Conservation (phyloP, 2,113 vertebrate genomes). For the Cyprinodon variegatus region DNA sequence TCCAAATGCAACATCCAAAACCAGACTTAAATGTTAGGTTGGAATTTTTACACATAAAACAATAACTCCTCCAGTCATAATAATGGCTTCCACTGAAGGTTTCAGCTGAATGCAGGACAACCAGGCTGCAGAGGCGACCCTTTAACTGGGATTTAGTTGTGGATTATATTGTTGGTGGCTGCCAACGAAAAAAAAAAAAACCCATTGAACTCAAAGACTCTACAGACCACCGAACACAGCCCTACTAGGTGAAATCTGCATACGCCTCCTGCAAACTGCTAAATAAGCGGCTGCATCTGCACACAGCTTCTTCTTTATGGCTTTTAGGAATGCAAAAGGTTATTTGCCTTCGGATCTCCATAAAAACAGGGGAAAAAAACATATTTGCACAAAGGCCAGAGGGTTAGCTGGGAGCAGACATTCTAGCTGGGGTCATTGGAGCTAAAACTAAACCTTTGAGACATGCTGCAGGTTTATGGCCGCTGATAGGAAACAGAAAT, state of each 20-base stretch:
- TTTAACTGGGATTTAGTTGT: background rate
- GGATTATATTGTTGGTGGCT: background rate
- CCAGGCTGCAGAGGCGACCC: background rate
- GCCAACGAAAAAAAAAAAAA: no score
- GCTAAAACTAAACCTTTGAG: conserved; percentile 73
- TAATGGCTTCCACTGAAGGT: background rate
- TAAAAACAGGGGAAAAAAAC: conserved; percentile 43
- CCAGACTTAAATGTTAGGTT: background rate
- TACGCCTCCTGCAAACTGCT: conserved; percentile 16
- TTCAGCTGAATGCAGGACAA: background rate
- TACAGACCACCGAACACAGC: background rate
- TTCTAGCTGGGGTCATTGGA: conserved; percentile 36
- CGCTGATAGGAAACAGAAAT: conserved; percentile 34
- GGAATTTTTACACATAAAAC: background rate
- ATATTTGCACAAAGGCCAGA: background rate
- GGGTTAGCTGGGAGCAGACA: conserved; percentile 39
- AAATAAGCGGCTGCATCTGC: conserved; percentile 36
- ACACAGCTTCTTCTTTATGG: conserved; percentile 53
- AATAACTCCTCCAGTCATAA: background rate
- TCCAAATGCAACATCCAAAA: background rate
- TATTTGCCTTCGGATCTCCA: conserved; percentile 52
- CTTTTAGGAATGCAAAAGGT: conserved; percentile 55
- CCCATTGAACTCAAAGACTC: no score
- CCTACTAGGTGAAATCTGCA: background rate
- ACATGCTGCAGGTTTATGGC: conserved; percentile 65